Evolutionary conservation across 2,113 vertebrate species (phyloP).

Genomic region (Proteles cristata): DNA sequence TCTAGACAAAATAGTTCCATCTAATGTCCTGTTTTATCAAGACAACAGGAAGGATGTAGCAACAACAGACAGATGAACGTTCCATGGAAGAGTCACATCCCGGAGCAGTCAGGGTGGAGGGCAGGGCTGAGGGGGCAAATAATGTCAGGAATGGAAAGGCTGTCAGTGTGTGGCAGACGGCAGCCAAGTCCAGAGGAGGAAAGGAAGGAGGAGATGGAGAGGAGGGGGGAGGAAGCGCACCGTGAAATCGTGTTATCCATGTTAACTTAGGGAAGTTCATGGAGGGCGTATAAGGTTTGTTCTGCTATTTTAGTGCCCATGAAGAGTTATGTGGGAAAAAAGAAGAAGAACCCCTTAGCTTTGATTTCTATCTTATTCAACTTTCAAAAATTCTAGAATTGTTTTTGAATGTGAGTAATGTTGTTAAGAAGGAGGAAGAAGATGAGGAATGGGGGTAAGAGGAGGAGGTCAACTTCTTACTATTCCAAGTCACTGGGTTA

Average conservation of each 20-base stretch:
- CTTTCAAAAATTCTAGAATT: not conserved
- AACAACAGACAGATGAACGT: not conserved
- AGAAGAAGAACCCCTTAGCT: not conserved
- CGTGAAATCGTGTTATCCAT: not conserved
- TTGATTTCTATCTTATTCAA: not conserved
- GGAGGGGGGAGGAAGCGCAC: not conserved
- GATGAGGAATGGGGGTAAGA: not conserved
- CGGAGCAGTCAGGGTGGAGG: fast-evolving
- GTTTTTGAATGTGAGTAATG: not conserved
- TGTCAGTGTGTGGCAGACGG: not conserved
- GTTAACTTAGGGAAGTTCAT: not conserved
- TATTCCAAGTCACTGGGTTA: not conserved
- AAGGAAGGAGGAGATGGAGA: not conserved
- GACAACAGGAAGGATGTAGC: not conserved
- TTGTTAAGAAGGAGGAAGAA: not conserved
- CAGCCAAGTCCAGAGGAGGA: not conserved
- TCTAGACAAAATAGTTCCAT: not conserved
- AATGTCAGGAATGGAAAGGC: not conserved
- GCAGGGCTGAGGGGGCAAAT: not conserved
- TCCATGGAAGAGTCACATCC: not conserved
- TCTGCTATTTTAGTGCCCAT: not conserved
- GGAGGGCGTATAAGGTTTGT: not conserved
- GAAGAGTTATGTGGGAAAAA: not conserved
- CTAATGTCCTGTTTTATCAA: not conserved
- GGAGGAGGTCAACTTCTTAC: not conserved